Conservation (phyloP, 2,888 invertebrate species). For the Cephus pulcher region DNA sequence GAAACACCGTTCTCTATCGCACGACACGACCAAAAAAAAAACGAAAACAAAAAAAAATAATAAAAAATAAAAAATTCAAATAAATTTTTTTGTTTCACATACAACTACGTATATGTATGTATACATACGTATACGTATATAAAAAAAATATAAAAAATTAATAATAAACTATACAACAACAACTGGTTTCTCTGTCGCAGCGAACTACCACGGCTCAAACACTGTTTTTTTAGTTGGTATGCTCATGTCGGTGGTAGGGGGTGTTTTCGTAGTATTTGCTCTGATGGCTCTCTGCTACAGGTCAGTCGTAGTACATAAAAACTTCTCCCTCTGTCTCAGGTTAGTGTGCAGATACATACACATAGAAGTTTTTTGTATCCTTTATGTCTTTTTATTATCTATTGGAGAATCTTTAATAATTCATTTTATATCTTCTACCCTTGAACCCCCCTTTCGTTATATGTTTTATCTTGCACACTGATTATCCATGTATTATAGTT, state of each 20-base stretch:
- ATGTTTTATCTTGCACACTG: not conserved
- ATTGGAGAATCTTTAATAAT: not conserved
- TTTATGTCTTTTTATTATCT: slow-evolving; percentile 16
- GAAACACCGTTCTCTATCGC: slow-evolving; percentile 2
- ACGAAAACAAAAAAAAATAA: slow-evolving; percentile 26
- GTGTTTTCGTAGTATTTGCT: slow-evolving; percentile 98
- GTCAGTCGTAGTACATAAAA: slow-evolving; percentile 99
- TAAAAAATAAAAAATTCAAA: slow-evolving; percentile 28
- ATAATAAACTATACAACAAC: slow-evolving; percentile 11
- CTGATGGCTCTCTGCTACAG: slow-evolving; percentile 99
- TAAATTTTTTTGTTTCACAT: slow-evolving; percentile 3
- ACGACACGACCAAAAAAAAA: slow-evolving; percentile 31
- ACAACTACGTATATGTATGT: not conserved
- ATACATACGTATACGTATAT: not conserved
- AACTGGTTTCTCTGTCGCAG: slow-evolving; percentile 69
- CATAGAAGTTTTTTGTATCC: slow-evolving; percentile 52
- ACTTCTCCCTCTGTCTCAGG: slow-evolving; percentile 98
- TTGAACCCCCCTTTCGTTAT: not conserved
- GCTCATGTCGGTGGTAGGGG: slow-evolving; percentile 99
- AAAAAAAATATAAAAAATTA: slow-evolving; percentile 14
- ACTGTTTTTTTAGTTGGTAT: slow-evolving; percentile 97
- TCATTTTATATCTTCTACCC: not conserved
- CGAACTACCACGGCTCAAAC: slow-evolving; percentile 97
- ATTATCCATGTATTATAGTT: not conserved
- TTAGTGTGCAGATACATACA: slow-evolving; percentile 88